Conservation (phyloP, 1,140 invertebrate genomes). For the Neoseiulus cucumeris region DNA sequence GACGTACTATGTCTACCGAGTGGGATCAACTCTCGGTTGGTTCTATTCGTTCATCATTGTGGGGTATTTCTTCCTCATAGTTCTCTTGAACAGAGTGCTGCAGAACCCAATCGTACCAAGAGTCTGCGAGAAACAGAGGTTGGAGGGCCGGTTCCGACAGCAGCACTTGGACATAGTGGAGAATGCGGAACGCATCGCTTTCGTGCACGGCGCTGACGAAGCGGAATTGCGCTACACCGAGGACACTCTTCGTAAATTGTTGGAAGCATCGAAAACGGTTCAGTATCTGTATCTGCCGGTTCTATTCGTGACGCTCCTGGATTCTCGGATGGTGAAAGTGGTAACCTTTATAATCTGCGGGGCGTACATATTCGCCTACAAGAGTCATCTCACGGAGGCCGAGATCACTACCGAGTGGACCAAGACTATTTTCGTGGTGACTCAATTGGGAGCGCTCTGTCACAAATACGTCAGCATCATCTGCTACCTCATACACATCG, state of each 20-base stretch:
- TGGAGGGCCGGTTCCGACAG: constrained; percentile 4
- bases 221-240: neutral
- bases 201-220: neutral
- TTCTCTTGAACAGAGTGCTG: neutral
- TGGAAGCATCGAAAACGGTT: neutral
- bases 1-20: neutral
- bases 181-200: constrained; percentile 7
- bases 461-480: neutral
- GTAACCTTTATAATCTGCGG: constrained; percentile 1
- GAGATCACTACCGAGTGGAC: neutral
- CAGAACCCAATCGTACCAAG: neutral
- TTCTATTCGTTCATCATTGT: constrained; percentile 7
- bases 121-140: neutral
- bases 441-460: neutral
- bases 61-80: neutral
- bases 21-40: neutral
- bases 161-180: neutral
- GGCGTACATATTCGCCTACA: neutral
- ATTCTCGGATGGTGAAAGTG: neutral
- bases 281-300: neutral
- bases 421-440: neutral
- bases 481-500: neutral
- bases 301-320: neutral
- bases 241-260: neutral
- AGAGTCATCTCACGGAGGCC: neutral